These are phyloP conservation scores for Chiloscyllium punctatum DNA, from an alignment of 2,797 vertebrate genomes.

Conservation along the genomic window DNA sequence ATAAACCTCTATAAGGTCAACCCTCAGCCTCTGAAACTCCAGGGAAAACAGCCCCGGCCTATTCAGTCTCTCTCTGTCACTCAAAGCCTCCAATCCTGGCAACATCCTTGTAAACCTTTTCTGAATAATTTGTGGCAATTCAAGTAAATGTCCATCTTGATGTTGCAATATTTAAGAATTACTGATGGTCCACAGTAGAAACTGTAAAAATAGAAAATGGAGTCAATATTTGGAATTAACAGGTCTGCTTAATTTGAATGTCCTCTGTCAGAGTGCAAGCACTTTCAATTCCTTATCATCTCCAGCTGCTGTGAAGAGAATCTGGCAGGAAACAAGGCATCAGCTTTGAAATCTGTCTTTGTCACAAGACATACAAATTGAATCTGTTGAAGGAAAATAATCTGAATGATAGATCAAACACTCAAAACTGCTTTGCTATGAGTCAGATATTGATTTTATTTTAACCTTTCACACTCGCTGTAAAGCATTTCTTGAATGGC, in stretches of 20 bases:
- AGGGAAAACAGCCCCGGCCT: too few relatives aligned
- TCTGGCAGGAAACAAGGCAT: neutral
- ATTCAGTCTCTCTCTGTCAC: too few relatives aligned
- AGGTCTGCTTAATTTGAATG: neutral
- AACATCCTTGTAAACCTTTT: too few relatives aligned
- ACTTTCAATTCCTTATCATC: neutral
- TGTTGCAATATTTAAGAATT: neutral
- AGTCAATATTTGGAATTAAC: neutral
- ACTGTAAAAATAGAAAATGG: neutral
- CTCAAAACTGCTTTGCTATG: neutral
- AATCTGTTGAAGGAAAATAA: neutral
- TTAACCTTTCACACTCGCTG: neutral
- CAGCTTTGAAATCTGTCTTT: neutral
- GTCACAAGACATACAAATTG: neutral
- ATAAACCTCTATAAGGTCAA: too few relatives aligned
- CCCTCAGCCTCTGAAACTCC: too few relatives aligned
- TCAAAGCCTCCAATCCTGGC: too few relatives aligned
- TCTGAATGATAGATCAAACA: neutral
- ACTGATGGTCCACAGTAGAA: neutral
- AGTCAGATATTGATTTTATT: neutral
- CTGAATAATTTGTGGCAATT: neutral
- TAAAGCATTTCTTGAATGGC: neutral
- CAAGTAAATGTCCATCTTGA: neutral
- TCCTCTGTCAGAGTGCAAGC: neutral
- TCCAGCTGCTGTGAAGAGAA: neutral